phyloP scores from a whole-genome alignment of 2,797 vertebrate species.

The Morus bassanus region DNA sequence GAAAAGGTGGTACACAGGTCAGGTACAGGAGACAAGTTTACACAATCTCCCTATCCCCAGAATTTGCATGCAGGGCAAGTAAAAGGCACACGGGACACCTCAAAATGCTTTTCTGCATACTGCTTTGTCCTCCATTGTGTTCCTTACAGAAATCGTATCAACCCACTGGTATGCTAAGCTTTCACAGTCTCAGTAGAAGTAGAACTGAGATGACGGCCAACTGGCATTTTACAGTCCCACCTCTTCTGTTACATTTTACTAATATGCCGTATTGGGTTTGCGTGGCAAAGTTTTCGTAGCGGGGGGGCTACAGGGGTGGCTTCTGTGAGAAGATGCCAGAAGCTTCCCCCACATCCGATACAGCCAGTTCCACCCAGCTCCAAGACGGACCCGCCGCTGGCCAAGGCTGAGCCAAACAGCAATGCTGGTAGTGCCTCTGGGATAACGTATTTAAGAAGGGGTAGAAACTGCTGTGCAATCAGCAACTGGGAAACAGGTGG shows the following conservation, averaged over 20 bases:
- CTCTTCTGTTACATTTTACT: background rate
- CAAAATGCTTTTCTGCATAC: background rate
- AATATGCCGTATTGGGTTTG: background rate
- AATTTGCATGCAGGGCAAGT: background rate
- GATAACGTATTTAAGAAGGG: background rate
- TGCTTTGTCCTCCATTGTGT: background rate
- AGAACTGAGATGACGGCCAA: background rate
- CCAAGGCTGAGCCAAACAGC: background rate
- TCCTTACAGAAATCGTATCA: background rate
- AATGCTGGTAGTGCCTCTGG: accelerated
- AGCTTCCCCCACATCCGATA: background rate
- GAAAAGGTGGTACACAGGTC: background rate
- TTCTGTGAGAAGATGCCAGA: background rate
- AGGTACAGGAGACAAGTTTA: background rate
- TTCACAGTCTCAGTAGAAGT: background rate
- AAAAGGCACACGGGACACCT: background rate
- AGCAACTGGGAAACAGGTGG: background rate
- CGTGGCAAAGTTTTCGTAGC: background rate
- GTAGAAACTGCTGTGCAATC: background rate
- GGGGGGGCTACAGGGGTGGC: background rate
- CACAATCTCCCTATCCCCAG: background rate
- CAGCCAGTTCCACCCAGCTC: background rate
- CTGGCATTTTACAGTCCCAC: background rate
- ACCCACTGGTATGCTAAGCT: accelerated
- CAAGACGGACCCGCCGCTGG: accelerated